These are phyloP conservation scores for Gymnopithys bicolor DNA, from an alignment of 2,797 vertebrate species.

Conservation along the genomic window DNA sequence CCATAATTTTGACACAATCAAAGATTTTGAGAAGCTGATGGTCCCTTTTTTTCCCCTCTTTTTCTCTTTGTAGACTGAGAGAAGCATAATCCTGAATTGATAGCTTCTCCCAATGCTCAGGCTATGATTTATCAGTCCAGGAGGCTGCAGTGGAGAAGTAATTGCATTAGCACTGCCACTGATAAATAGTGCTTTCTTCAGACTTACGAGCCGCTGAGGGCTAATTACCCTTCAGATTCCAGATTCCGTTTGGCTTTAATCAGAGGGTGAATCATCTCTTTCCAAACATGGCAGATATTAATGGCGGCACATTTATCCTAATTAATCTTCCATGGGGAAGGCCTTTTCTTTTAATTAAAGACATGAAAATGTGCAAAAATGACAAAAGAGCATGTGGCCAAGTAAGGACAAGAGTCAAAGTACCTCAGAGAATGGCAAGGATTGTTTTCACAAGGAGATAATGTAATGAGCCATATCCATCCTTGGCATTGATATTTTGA, in stretches of 20 bases:
- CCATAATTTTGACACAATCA: not conserved
- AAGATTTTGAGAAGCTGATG: not conserved
- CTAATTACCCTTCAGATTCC: constrained; percentile 84
- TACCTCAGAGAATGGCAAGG: not conserved
- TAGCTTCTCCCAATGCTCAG: constrained; percentile 51
- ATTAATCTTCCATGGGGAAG: constrained; percentile 70
- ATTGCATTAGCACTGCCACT: constrained; percentile 74
- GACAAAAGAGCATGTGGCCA: constrained; percentile 14
- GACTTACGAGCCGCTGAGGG: constrained; percentile 78
- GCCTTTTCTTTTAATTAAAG: constrained; percentile 73
- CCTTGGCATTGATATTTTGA: constrained; percentile 48
- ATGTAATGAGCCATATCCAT: not conserved
- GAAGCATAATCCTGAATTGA: constrained; percentile 62
- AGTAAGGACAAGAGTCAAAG: constrained; percentile 16
- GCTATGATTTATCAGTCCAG: constrained; percentile 55
- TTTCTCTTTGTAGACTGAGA: not conserved
- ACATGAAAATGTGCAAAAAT: constrained; percentile 61
- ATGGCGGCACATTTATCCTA: constrained; percentile 71
- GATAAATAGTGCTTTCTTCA: constrained; percentile 76
- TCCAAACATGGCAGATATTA: constrained; percentile 80
- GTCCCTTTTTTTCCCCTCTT: not conserved
- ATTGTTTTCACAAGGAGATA: constrained; percentile 26
- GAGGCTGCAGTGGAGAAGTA: constrained; percentile 56
- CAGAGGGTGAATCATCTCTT: constrained; percentile 84
- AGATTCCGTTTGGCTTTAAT: constrained; percentile 81